phyloP scores from a whole-genome alignment of 2,888 invertebrate species.

The Chymomyza fuscimana region DNA sequence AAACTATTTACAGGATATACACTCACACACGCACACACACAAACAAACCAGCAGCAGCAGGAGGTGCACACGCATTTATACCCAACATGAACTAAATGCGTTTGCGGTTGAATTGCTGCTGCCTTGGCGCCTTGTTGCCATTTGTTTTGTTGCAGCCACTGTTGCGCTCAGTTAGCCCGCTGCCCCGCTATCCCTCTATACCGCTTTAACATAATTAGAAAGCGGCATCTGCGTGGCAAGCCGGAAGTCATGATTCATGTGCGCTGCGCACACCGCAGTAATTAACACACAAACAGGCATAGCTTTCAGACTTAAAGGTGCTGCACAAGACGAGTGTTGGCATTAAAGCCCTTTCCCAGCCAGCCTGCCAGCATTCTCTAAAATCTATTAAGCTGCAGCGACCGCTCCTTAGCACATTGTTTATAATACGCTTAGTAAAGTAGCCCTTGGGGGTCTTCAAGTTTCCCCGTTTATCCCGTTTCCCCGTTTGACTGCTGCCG shows the following conservation, averaged over 20 bases:
- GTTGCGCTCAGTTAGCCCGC: conserved; percentile 9
- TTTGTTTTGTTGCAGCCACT: conserved; percentile 37
- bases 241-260: conserved; percentile 71
- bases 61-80: background rate
- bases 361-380: background rate
- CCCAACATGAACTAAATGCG: conserved; percentile 56
- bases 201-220: conserved; percentile 65
- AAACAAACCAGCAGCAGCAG: conserved; percentile 17
- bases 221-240: conserved; percentile 46
- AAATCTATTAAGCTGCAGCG: background rate
- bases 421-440: conserved; percentile 5
- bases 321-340: conserved; percentile 14
- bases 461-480: conserved; percentile 19
- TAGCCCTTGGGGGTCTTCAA: conserved; percentile 43
- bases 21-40: background rate
- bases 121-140: conserved; percentile 31
- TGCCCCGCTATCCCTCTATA: background rate
- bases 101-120: conserved; percentile 66
- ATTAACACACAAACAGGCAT: conserved; percentile 58
- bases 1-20: conserved; percentile 56
- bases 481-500: conserved; percentile 59
- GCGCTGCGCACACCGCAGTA: conserved; percentile 64
- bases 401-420: background rate
- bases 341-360: background rate
- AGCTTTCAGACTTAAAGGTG: conserved; percentile 10